Percentiles rank a stretch among this genome's conserved stretches.
phyloP scores from a whole-genome alignment of 2,888 invertebrate species.

The Therioaphis trifolii region DNA sequence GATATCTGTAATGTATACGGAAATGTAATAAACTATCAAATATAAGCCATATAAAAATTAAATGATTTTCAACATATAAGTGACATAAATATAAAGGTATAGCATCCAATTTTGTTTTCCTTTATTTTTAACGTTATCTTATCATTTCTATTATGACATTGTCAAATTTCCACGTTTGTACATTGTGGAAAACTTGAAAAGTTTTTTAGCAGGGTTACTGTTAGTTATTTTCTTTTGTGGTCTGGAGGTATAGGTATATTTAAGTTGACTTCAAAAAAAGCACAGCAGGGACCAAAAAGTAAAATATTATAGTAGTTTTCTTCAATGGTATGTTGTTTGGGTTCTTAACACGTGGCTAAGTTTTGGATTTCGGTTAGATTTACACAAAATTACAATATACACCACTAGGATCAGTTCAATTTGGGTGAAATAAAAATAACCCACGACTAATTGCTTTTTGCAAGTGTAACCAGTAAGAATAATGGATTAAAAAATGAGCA shows the following conservation, averaged over 20 bases:
- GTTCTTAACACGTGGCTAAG: slow-evolving; percentile 19
- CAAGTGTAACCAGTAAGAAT: background rate
- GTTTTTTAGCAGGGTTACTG: slow-evolving; percentile 4
- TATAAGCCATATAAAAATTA: too few species aligned
- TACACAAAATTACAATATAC: slow-evolving; percentile 48
- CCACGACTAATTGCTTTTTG: slow-evolving; percentile 40
- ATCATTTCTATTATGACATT: too few species aligned
- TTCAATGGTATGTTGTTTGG: slow-evolving; percentile 31
- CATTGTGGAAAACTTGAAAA: background rate
- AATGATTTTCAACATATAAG: too few species aligned
- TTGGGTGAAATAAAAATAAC: slow-evolving; percentile 29
- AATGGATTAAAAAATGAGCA: background rate
- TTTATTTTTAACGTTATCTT: background rate
- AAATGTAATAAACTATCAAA: too few species aligned
- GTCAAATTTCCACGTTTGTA: background rate
- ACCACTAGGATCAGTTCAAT: slow-evolving; percentile 4
- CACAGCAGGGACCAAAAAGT: slow-evolving; percentile 18
- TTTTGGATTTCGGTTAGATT: slow-evolving; percentile 21
- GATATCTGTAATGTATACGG: too few species aligned
- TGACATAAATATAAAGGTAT: too few species aligned
- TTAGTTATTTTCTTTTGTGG: slow-evolving; percentile 20
- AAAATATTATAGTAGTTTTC: slow-evolving; percentile 1
- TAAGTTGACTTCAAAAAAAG: slow-evolving; percentile 28
- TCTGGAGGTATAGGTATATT: background rate
- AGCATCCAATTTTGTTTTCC: too few species aligned